phyloP scores from a whole-genome alignment of 1,140 invertebrate species.

The Bombyx mori region ASM3026992v2 NC_085107.1:11816501-11817000 shows the following conservation, averaged over 20 bases:
- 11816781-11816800: constrained; percentile 9
- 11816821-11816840: constrained; percentile 34
- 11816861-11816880: constrained; percentile 26
- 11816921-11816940: constrained; percentile 40
- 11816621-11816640: neutral
- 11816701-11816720: neutral
- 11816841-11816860: constrained; percentile 21
- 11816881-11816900: constrained; percentile 28
- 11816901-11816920: constrained; percentile 37
- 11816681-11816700: neutral
- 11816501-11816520: too few species aligned
- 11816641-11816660: neutral
- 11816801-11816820: constrained; percentile 24
- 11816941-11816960: constrained; percentile 20
- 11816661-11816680: neutral
- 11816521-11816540: too few species aligned
- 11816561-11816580: too few species aligned
- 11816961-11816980: constrained; percentile 1
- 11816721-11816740: neutral
- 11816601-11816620: neutral
- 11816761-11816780: constrained; percentile 6
- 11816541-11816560: too few species aligned
- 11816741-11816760: neutral
- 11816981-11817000: too few species aligned
- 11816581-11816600: too few species aligned